phyloP scores from a whole-genome alignment of 2,113 vertebrate species.

The Labrus mixtus region DNA sequence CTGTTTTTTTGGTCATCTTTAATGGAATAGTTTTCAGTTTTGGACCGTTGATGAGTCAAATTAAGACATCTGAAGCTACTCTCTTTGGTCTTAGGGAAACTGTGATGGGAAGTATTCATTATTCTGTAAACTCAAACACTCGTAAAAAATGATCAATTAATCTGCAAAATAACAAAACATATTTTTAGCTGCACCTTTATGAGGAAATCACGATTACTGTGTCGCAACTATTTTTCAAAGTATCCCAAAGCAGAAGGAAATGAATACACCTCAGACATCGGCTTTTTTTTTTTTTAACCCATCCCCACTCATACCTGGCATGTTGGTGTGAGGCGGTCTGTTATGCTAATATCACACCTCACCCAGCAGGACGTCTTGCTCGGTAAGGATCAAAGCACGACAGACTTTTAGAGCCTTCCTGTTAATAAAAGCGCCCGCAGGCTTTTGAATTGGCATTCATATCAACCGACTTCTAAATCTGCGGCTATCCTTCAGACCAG shows the following conservation, averaged over 20 bases:
- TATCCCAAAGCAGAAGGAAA: not conserved
- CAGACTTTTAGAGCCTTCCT: slow-evolving; percentile 44
- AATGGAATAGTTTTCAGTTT: not conserved
- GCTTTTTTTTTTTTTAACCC: not conserved
- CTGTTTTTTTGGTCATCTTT: not conserved
- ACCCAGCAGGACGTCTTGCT: slow-evolving; percentile 49
- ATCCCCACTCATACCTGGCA: slow-evolving; percentile 25
- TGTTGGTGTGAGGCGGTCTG: slow-evolving; percentile 33
- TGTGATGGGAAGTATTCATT: not conserved
- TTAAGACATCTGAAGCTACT: not conserved
- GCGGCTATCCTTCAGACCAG: slow-evolving; percentile 37
- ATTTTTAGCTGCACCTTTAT: not conserved
- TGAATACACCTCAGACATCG: not conserved
- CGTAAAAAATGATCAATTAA: not conserved
- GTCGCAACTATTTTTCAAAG: not conserved
- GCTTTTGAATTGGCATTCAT: slow-evolving; percentile 50
- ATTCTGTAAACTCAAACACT: not conserved
- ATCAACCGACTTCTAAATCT: slow-evolving; percentile 32
- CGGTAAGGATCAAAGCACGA: slow-evolving; percentile 61
- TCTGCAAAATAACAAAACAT: not conserved
- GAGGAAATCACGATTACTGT: not conserved
- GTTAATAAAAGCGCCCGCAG: slow-evolving; percentile 45
- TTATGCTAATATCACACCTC: slow-evolving; percentile 58
- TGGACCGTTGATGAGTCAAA: not conserved
- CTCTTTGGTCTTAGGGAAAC: not conserved